Percentiles rank a stretch among this genome's conserved stretches.
phyloP scores from a whole-genome alignment of 37 sponge, comb jelly and placozoan genomes.

The Halisarca cf. caerulea region DNA sequence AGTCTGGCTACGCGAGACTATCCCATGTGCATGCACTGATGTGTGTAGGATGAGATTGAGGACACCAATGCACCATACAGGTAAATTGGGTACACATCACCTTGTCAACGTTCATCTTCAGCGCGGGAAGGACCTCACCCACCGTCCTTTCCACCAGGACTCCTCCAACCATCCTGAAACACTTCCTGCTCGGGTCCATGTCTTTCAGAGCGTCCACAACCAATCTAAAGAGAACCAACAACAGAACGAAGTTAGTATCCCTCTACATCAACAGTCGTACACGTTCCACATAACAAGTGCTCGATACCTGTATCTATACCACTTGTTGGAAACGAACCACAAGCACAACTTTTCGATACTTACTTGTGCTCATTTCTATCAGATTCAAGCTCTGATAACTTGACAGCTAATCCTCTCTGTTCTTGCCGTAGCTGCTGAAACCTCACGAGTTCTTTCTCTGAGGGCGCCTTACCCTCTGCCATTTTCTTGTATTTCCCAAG shows the following conservation, averaged over 20 bases:
- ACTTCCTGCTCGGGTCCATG: slow-evolving; percentile 66
- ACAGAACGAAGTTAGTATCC: no score
- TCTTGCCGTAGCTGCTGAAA: slow-evolving; percentile 86
- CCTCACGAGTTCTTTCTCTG: slow-evolving; percentile 56
- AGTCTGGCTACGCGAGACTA: no score
- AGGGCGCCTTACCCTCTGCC: slow-evolving; percentile 1
- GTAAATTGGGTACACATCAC: no score
- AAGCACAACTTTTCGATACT: no score
- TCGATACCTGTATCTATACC: neutral
- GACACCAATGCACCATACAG: no score
- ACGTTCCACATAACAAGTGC: no score
- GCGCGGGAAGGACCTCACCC: slow-evolving; percentile 85
- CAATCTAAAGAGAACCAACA: slow-evolving; percentile 62
- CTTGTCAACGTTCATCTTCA: slow-evolving; percentile 70
- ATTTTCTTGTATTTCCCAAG: neutral
- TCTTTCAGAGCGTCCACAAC: slow-evolving; percentile 82
- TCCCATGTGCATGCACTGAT: no score
- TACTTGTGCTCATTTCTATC: slow-evolving; percentile 90
- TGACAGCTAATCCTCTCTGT: slow-evolving; percentile 80
- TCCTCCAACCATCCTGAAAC: slow-evolving; percentile 92
- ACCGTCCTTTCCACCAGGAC: slow-evolving; percentile 94
- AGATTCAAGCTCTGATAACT: slow-evolving; percentile 88
- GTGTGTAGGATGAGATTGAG: no score
- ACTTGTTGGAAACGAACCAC: neutral
- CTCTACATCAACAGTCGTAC: no score